phyloP scores from a whole-genome alignment of 2,113 vertebrate species.

The Microtus richardsoni region DNA sequence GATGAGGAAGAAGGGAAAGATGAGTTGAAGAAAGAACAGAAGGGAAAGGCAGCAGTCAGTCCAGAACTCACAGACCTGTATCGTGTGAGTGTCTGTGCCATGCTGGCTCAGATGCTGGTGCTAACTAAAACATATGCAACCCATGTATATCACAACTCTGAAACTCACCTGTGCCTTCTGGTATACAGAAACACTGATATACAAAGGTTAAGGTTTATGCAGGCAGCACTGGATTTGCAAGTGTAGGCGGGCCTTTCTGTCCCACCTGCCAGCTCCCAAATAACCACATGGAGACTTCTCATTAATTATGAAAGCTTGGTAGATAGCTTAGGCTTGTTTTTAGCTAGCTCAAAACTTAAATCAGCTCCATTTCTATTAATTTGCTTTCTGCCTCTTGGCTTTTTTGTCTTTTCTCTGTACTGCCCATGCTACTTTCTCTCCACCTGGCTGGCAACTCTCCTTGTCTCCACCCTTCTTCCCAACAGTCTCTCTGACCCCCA shows the following conservation, averaged over 20 bases:
- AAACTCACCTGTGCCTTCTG: neutral
- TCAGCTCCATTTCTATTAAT: neutral
- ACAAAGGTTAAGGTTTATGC: neutral
- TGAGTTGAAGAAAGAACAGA: neutral
- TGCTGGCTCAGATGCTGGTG: neutral
- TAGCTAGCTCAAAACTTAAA: neutral
- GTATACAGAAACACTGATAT: neutral
- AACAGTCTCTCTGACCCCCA: neutral
- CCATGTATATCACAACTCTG: neutral
- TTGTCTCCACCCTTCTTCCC: neutral
- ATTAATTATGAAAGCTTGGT: neutral
- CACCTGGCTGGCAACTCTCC: neutral
- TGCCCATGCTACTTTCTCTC: neutral
- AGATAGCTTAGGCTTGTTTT: neutral
- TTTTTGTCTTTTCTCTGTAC: neutral
- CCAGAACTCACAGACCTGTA: neutral
- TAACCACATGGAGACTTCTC: neutral
- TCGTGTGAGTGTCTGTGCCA: neutral
- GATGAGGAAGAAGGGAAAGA: neutral
- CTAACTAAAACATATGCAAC: no score
- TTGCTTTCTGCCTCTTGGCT: neutral
- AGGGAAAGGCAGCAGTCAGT: neutral
- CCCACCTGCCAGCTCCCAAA: neutral
- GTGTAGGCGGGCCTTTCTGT: neutral
- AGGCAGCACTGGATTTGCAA: neutral